These are phyloP conservation scores for Trissolcus basalis DNA, from an alignment of 1,140 invertebrate species.

Conservation along the genomic window DNA sequence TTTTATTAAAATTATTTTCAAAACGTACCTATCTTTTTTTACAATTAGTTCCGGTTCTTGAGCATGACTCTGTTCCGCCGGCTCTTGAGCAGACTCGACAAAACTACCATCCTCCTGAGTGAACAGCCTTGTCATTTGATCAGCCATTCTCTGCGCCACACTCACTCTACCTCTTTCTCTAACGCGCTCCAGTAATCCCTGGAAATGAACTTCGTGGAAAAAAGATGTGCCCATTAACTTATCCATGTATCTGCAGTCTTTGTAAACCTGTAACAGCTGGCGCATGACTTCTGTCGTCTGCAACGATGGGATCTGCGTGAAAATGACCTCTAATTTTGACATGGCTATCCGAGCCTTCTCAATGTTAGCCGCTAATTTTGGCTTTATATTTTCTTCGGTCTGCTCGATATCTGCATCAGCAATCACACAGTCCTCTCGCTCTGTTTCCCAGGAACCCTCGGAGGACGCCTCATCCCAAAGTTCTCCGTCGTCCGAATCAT, in stretches of 20 bases:
- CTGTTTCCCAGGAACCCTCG: conserved; percentile 88
- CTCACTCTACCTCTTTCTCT: conserved; percentile 75
- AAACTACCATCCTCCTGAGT: conserved; percentile 66
- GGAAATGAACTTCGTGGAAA: conserved; percentile 88
- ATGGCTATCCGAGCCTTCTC: conserved; percentile 85
- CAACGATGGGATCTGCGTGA: conserved; percentile 83
- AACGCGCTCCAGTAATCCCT: conserved; percentile 78
- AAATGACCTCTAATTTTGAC: conserved; percentile 84
- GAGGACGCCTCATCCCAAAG: conserved; percentile 83
- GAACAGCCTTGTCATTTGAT: conserved; percentile 78
- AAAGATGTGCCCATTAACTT: conserved; percentile 89
- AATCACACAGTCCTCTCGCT: conserved; percentile 79
- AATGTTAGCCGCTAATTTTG: conserved; percentile 83
- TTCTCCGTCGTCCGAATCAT: conserved; percentile 87
- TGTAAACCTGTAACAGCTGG: conserved; percentile 87
- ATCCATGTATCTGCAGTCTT: conserved; percentile 90
- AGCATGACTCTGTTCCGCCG: too few species aligned
- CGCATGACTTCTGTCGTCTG: conserved; percentile 86
- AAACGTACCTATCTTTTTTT: conserved; percentile 15
- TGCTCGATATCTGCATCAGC: conserved; percentile 72
- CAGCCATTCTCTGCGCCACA: conserved; percentile 78
- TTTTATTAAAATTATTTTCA: too few species aligned
- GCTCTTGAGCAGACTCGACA: conserved; percentile 20
- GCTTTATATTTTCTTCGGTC: conserved; percentile 76
- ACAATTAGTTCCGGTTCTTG: not conserved